Evolutionary conservation across 30 jellyfish, hydroid and myxozoan species (phyloP).

Genomic region (Morbakka virulenta): DNA sequence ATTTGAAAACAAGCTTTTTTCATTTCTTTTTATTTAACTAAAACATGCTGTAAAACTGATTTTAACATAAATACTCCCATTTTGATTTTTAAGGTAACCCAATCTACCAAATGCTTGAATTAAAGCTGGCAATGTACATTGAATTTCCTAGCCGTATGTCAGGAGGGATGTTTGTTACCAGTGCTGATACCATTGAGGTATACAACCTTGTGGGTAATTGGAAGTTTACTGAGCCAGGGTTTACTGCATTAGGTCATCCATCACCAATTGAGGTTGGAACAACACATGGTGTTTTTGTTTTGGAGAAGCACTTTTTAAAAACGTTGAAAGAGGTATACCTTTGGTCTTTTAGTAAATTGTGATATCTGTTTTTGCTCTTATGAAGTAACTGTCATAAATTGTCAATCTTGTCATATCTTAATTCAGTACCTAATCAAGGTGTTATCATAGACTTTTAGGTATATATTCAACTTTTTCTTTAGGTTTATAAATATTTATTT

Average conservation of each 20-base stretch:
- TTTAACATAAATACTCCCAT: neutral
- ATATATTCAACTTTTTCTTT: too few species aligned
- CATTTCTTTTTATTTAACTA: neutral
- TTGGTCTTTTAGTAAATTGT: too few species aligned
- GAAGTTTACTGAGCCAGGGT: slow-evolving; percentile 68
- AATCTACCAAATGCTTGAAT: slow-evolving; percentile 77
- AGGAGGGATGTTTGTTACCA: slow-evolving; percentile 86
- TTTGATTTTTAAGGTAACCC: slow-evolving; percentile 65
- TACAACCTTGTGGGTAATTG: slow-evolving; percentile 82
- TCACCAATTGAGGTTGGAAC: slow-evolving; percentile 95
- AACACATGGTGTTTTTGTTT: slow-evolving; percentile 89
- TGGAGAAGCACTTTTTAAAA: slow-evolving; percentile 51
- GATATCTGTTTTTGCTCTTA: neutral
- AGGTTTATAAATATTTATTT: too few species aligned
- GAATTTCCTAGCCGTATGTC: slow-evolving; percentile 89
- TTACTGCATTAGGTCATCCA: slow-evolving; percentile 90
- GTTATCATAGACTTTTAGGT: too few species aligned
- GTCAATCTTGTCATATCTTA: too few species aligned
- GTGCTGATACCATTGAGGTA: slow-evolving; percentile 90
- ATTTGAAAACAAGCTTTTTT: neutral
- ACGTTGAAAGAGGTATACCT: slow-evolving; percentile 27
- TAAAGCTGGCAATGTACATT: slow-evolving; percentile 84
- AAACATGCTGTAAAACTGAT: neutral
- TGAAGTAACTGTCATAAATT: too few species aligned
- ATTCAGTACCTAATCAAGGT: too few species aligned